phyloP scores from a whole-genome alignment of 2,888 invertebrate genomes.

The Sinentomon sp. region DNA sequence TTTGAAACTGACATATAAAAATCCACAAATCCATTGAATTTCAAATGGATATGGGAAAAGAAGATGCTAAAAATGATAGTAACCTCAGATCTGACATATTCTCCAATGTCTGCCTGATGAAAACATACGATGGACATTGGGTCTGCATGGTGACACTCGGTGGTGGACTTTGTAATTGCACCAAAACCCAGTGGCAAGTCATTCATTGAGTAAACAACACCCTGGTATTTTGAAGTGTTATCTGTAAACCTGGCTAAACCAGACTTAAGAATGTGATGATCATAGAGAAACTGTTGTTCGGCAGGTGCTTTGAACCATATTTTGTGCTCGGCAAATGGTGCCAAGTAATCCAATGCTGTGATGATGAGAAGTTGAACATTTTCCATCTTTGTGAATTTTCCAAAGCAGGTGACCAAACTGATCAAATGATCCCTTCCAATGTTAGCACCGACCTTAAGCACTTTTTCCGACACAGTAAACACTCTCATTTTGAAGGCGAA shows the following conservation, averaged over 20 bases:
- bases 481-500: too few relatives aligned
- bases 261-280: conserved; percentile 79
- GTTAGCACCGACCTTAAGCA: conserved; percentile 43
- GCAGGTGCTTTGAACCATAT: conserved; percentile 87
- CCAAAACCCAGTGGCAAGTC: conserved; percentile 94
- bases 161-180: conserved; percentile 64
- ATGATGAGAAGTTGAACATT: conserved; percentile 70
- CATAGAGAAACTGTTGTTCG: conserved; percentile 93
- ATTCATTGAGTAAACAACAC: conserved; percentile 76
- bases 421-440: conserved; percentile 43
- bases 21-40: too few relatives aligned
- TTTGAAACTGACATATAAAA: too few relatives aligned
- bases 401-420: conserved; percentile 82
- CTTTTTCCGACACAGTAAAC: conserved; percentile 65
- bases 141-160: conserved; percentile 74
- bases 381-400: conserved; percentile 84
- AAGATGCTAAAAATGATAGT: too few relatives aligned
- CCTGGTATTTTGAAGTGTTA: conserved; percentile 71
- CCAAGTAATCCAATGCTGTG: conserved; percentile 79
- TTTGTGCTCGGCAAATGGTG: conserved; percentile 92
- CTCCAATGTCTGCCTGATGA: conserved; percentile 92
- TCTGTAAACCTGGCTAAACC: conserved; percentile 91
- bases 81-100: conserved; percentile 77
- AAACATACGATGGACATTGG: conserved; percentile 74
- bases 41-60: too few relatives aligned